Evolutionary conservation across 2,888 invertebrate species (phyloP), one percentile per base, ranked within the genome.

Genomic region (Hyposoter didymator): DNA sequence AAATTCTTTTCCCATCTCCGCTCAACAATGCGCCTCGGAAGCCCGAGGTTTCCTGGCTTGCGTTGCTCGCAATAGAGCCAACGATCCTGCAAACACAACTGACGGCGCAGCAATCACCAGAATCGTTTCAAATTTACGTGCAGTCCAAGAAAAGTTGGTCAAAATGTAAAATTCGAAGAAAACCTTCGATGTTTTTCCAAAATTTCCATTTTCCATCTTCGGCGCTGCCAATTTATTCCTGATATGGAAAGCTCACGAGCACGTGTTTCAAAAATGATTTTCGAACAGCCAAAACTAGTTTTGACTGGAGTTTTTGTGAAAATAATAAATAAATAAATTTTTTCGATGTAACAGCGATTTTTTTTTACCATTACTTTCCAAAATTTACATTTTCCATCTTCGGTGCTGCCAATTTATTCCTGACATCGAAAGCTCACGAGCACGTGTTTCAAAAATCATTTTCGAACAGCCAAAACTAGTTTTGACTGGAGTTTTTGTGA

Each of bases 31-130:
- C 82, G 43, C 64, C 52, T 10, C 82, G 59, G 78, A 87, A 69
- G 89, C 90, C 5, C 80, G 88, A 22, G 17, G 19, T 4, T 72
- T 92, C 39, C 86, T 89, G 28, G 72, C 39, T 4, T 92, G 92
- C 81, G 74, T 91, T 52, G 85, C 72, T 59, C 59, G 1, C 17
- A 55, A 78, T 19, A 84, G 85, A 39, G 79, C 72, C 8, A 45
- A 17, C 12, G 82, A 43, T 59, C 78, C 84, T 8, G 73, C 74
- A 10, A 74, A 82, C 17, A 76, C 87, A 19, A 91, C 89, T 4
- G 92, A 92, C 66, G 92, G 91, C 1, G 79, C 89, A 72, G 85
- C 89, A 1, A 78, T 91, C 1, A 79, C 87, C 43, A 89, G 88
- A n/a, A 84, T 92, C 19, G 83, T 92, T 7, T 35, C 88, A 14